Conservation (phyloP, 2,113 vertebrate species). For the Pica pica region DNA sequence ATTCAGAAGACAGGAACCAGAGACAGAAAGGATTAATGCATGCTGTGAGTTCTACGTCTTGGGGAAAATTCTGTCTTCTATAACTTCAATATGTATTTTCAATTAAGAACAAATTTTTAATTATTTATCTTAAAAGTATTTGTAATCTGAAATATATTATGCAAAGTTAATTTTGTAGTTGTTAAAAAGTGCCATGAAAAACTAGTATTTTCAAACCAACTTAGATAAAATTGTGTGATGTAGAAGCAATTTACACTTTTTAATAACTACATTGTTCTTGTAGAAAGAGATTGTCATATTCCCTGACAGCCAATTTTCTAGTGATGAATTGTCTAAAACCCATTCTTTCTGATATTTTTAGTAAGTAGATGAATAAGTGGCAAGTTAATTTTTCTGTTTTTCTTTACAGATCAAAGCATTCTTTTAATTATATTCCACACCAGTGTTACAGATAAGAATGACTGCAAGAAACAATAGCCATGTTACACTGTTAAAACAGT, state of each 20-base stretch:
- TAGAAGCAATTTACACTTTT: slow-evolving; percentile 72
- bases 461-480: not conserved
- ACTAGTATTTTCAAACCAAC: slow-evolving; percentile 60
- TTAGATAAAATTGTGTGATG: slow-evolving; percentile 47
- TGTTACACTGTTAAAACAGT: not conserved
- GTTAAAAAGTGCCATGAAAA: slow-evolving; percentile 37
- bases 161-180: slow-evolving; percentile 48
- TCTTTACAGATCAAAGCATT: slow-evolving; percentile 48
- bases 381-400: slow-evolving; percentile 59
- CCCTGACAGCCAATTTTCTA: slow-evolving; percentile 66
- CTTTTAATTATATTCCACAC: slow-evolving; percentile 48
- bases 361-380: slow-evolving; percentile 36
- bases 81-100: not conserved
- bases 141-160: slow-evolving; percentile 10
- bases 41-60: not conserved
- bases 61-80: not conserved
- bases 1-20: not conserved
- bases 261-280: slow-evolving; percentile 73
- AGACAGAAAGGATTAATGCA: not conserved
- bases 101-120: slow-evolving; percentile 8
- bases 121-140: slow-evolving; percentile 22
- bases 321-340: slow-evolving; percentile 69
- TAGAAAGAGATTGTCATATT: slow-evolving; percentile 64
- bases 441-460: slow-evolving; percentile 3
- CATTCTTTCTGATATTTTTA: slow-evolving; percentile 56